Evolutionary conservation across 1,140 invertebrate genomes (phyloP), one percentile per base, ranked within the genome.

Genomic region (Temnothorax longispinosus): DNA sequence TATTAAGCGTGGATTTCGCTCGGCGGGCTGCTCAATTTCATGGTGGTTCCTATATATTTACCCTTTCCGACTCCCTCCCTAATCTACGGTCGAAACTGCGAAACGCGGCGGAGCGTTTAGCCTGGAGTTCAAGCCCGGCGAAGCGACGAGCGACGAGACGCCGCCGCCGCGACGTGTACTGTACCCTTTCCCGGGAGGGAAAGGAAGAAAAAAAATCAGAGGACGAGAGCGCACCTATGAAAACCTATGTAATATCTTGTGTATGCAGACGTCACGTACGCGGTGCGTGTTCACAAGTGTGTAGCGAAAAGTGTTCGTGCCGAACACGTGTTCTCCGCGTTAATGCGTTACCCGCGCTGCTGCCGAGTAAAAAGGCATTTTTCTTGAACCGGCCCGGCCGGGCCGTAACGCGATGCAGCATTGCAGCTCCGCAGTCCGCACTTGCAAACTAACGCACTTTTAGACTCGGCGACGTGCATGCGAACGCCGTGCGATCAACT

Each of bases 181-280:
- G 27, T 27, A 27, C 27, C 27, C 27, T 1, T 27, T 27, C 27
- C 27, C 27, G 38, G 21, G 10, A 18, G 8, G 3, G 32, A 15
- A 8, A 27, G 41, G 56, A 58, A 67, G 54, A 88, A 89, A 91
- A 92, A 87, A 88, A 41, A 35, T 52, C 50, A 13, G 74, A 69
- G 75, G 60, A 86, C 52, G 41, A 60, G 72, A 76, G 60, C 52
- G 64, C 18, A 74, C 32, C 67, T 65, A 75, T 35, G 78, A 58
- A 62, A 81, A 52, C 62, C 76, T 44, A 64, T 85, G 75, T 74
- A 81, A 77, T 71, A 64, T 74, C 67, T 92, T 90, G 92, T 93
- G 88, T 92, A 93, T 85, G 88, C 87, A 91, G 89, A 91, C 87
- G 87, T 90, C 92, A 93, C 92, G 92, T 91, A 89, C 92, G 92